Base-by-base conservation (phyloP, 2,888 invertebrate species). In the Campoplex nolae region DNA sequence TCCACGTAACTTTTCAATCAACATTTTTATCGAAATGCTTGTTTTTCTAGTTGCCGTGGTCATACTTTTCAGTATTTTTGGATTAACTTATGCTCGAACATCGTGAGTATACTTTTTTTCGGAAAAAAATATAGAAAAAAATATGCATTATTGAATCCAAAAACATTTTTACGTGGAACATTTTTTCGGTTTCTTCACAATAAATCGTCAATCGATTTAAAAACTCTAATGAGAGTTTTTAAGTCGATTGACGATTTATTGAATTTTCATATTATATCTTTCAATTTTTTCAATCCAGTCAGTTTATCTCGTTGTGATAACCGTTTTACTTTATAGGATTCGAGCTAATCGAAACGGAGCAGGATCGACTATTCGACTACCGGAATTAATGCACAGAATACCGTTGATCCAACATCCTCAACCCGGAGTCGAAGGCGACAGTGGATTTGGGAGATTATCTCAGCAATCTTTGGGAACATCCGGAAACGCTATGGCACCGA, bases 41-140 rank as follows among this genome's bases (percentile, higher is more conserved):
- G 88, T 91, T 85, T 90, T 90, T 86, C 86, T 92, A 86, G 84
- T 90, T 83, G 89, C 85, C 23, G 88, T 88, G 76, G 87, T 89
- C 84, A 88, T 89, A 65, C 74, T 91, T 84, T 83, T 88, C 62
- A 86, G 88, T 89, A 91, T 92, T 91, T 92, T 92, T 92, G 92
- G 90, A 91, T 78, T 90, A 32, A 67, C 89, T 56, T 88, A 89
- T 78, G 83, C 88, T 48, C 89, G 83, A 82, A 77, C 68, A n/a
- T 87, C 90, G 92, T 92, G 88, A 92, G 92, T 91, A 70, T 28
- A 3, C 16, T 32, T 1, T 62, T 51, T 18, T 38, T 6, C 23
- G 23, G 23, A 23, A 6, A 38, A 38, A 38, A 38, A 38, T 38
- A n/a, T 18, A 0, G 45, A 18, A 6, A 7, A 7, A 16, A 32